Conservation (phyloP, 2,888 invertebrate species). For the Drosophila lutescens region DNA sequence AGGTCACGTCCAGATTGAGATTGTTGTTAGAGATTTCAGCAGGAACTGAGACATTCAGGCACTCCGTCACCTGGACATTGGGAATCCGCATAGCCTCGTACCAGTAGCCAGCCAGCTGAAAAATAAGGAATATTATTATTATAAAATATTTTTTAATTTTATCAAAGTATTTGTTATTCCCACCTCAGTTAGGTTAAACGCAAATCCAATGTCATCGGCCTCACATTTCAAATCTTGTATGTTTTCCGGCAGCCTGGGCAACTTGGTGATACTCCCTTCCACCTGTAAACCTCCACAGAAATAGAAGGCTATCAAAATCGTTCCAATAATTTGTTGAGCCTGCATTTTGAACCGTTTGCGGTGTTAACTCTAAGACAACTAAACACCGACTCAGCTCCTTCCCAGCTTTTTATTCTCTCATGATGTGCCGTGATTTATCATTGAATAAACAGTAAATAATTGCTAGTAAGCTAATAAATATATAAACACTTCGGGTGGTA, state of each 20-base stretch:
- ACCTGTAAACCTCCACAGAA: not conserved
- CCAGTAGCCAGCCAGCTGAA: constrained; percentile 45
- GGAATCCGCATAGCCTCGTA: constrained; percentile 50
- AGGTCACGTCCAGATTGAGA: constrained; percentile 46
- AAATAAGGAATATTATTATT: not conserved
- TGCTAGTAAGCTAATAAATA: not conserved
- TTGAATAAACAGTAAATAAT: constrained; percentile 2
- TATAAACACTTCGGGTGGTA: not conserved
- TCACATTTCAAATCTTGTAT: constrained; percentile 10
- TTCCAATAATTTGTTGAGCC: constrained; percentile 1
- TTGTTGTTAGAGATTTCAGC: not conserved
- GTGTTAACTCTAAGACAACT: constrained; percentile 9
- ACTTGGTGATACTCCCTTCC: not conserved
- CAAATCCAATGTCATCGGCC: not conserved
- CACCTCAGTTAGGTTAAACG: constrained; percentile 22
- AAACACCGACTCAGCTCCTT: not conserved
- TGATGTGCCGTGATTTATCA: constrained; percentile 2
- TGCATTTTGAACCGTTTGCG: constrained; percentile 20
- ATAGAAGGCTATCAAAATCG: constrained; percentile 10
- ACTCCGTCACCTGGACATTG: constrained; percentile 14
- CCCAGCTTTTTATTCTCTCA: constrained; percentile 9
- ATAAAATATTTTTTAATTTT: not conserved
- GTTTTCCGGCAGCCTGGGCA: not conserved
- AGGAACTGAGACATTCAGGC: constrained; percentile 50
- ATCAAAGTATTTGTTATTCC: not conserved